Percentiles rank a stretch among this genome's conserved stretches.
Evolutionary conservation across 2,113 vertebrate genomes (phyloP).

Genomic region (Peromyscus leucopus): DNA sequence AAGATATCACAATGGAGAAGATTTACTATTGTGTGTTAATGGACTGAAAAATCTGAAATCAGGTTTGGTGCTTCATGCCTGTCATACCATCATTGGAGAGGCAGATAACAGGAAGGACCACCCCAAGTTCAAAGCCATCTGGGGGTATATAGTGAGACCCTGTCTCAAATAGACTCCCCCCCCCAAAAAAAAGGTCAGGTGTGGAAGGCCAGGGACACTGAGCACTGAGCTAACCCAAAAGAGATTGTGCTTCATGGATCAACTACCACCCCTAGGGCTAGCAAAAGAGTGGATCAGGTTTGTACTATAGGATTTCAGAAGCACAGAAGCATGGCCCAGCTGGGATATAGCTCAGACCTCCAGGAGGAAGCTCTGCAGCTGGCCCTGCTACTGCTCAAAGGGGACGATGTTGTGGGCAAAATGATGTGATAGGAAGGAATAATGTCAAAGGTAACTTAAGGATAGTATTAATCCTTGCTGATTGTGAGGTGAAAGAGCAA

Average conservation of each 20-base stretch:
- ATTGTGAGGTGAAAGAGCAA: background rate
- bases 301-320: background rate
- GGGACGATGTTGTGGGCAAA: background rate
- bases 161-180: background rate
- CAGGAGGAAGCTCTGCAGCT: background rate
- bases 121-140: background rate
- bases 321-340: slow-evolving; percentile 7
- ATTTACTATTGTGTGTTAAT: slow-evolving; percentile 26
- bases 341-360: background rate
- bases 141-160: background rate
- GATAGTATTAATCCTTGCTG: background rate
- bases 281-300: background rate
- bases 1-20: background rate
- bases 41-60: background rate
- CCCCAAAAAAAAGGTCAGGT: too few species aligned
- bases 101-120: background rate
- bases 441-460: slow-evolving; percentile 29
- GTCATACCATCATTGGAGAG: background rate
- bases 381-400: background rate
- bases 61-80: background rate
- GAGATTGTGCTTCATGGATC: background rate
- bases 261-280: background rate
- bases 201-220: background rate
- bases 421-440: background rate
- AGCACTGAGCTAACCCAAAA: background rate